Conservation (phyloP, 2,113 vertebrate species). For the Geothlypis trichas region DNA sequence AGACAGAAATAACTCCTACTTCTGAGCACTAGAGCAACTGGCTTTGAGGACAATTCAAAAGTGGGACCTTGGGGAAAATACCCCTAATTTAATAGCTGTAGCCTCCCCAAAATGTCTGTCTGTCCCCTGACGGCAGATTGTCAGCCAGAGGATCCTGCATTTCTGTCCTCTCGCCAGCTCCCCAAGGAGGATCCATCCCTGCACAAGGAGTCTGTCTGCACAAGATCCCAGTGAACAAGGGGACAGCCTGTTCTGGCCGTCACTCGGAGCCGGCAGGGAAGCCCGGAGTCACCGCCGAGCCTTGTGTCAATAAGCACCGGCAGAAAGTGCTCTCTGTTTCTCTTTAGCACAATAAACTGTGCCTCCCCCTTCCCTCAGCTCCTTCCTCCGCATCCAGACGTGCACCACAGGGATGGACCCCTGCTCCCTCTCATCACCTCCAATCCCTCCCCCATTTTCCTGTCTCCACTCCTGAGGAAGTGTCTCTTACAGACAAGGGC, state of each 20-base stretch:
- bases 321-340: slow-evolving; percentile 59
- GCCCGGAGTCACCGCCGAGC: not conserved
- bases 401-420: slow-evolving; percentile 3
- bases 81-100: not conserved
- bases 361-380: not conserved
- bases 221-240: not conserved
- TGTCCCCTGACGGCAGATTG: not conserved
- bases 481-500: not conserved
- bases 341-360: slow-evolving; percentile 61
- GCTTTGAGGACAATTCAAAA: not conserved
- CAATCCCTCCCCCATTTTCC: slow-evolving; percentile 1
- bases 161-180: not conserved
- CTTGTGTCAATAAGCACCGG: slow-evolving; percentile 66
- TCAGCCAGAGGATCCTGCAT: not conserved
- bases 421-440: not conserved
- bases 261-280: not conserved
- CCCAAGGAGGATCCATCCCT: not conserved
- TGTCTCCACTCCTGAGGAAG: slow-evolving; percentile 24
- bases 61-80: not conserved
- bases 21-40: not conserved
- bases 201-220: not conserved
- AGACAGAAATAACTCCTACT: not conserved
- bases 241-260: not conserved
- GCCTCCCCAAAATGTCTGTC: not conserved
- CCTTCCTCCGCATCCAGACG: not conserved